Percentiles rank a stretch among this genome's conserved stretches.
Evolutionary conservation across 2,888 invertebrate species (phyloP).

Genomic region (Enchytraeus crypticus): DNA sequence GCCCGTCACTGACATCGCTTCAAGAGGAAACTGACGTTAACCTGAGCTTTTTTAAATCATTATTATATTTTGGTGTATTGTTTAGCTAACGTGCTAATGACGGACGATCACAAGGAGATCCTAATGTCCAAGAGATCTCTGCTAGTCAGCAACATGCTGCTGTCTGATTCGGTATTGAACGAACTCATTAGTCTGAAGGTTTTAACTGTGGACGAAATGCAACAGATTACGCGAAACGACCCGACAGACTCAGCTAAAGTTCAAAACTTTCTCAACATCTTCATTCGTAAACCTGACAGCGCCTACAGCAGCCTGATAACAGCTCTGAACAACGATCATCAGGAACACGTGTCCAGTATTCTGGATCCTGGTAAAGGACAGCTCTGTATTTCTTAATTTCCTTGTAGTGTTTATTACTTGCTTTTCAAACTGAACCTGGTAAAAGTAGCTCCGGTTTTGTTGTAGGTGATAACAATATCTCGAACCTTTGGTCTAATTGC

Average conservation of each 20-base stretch:
- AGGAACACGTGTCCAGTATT: background rate
- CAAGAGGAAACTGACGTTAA: too few relatives aligned
- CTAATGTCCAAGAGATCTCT: background rate
- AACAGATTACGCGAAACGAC: background rate
- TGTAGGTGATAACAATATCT: too few relatives aligned
- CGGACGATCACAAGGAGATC: background rate
- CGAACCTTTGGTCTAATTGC: too few relatives aligned
- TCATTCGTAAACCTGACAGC: background rate
- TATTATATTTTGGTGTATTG: too few relatives aligned
- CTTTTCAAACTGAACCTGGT: too few relatives aligned
- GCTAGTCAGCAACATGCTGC: background rate
- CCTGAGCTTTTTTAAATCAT: too few relatives aligned
- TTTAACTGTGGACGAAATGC: background rate
- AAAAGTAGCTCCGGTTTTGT: too few relatives aligned
- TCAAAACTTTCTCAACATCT: background rate
- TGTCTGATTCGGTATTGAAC: background rate
- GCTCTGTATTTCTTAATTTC: background rate
- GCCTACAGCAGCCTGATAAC: background rate
- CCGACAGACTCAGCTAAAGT: background rate
- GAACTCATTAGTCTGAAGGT: background rate
- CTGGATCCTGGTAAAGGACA: background rate
- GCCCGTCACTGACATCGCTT: too few relatives aligned
- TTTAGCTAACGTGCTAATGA: background rate
- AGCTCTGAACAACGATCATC: background rate
- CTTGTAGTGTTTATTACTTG: too few relatives aligned